These are phyloP conservation scores for Ophthalmolycus amberensis DNA, from an alignment of 2,113 vertebrate species.

Conservation along the genomic window DNA sequence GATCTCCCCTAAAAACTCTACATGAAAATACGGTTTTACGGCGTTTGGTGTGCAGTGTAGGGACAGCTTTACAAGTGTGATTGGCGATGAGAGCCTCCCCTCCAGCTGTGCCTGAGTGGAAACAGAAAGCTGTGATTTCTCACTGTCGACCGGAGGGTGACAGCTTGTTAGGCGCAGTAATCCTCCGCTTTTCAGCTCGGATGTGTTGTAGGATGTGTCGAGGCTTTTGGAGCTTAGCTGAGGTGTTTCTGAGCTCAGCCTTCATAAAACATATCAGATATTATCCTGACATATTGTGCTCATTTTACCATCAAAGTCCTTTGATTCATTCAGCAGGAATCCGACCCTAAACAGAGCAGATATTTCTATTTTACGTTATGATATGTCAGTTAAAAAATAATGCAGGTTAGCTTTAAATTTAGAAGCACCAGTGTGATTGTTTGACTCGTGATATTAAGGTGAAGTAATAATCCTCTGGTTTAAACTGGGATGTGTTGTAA, in stretches of 20 bases:
- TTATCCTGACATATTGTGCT: conserved; percentile 15
- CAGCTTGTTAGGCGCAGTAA: conserved; percentile 40
- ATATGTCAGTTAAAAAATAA: neutral
- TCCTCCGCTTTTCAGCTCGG: conserved; percentile 30
- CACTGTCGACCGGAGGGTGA: conserved; percentile 23
- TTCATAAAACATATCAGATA: conserved; percentile 26
- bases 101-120: conserved; percentile 58
- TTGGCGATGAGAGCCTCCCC: neutral
- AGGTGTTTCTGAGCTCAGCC: conserved; percentile 50
- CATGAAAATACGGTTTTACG: neutral
- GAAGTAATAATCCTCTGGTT: conserved; percentile 28
- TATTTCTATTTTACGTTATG: neutral
- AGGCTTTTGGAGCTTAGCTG: conserved; percentile 42
- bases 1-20: neutral
- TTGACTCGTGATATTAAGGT: neutral
- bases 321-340: neutral
- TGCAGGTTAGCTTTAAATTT: neutral
- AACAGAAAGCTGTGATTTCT: conserved; percentile 59
- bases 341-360: neutral
- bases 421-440: neutral
- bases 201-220: conserved; percentile 35
- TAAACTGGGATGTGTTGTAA: conserved; percentile 6
- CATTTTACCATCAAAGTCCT: conserved; percentile 1
- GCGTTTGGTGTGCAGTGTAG: neutral
- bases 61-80: conserved; percentile 29